Conservation (phyloP, 2,797 vertebrate genomes). For the Gymnothorax javanicus region DNA sequence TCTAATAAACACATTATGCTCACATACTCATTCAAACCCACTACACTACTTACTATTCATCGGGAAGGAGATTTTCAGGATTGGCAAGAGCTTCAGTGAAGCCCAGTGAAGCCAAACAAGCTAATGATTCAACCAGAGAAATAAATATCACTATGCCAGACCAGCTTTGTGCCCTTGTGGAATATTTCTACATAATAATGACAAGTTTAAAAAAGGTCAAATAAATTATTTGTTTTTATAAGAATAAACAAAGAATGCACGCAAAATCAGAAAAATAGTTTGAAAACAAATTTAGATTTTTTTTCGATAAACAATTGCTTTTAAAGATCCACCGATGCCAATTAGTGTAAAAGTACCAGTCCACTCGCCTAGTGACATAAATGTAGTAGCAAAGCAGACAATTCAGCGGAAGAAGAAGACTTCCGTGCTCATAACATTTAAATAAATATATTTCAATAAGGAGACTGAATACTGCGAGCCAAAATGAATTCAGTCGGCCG, state of each 20-base stretch:
- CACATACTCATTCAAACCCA: too few species aligned
- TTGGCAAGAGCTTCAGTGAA: neutral
- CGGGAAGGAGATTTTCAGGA: neutral
- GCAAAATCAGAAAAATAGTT: neutral
- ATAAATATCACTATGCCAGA: neutral
- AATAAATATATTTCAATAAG: neutral
- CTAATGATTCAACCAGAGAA: neutral
- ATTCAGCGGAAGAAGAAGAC: neutral
- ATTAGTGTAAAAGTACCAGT: neutral
- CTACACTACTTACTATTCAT: neutral
- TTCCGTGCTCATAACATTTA: neutral
- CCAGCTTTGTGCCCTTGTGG: neutral
- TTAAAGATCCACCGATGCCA: neutral
- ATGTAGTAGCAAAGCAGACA: neutral
- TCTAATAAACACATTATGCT: neutral
- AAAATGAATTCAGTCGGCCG: neutral
- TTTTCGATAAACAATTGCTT: neutral
- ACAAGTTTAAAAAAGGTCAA: neutral
- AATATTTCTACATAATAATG: neutral
- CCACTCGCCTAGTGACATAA: neutral
- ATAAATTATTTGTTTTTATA: neutral
- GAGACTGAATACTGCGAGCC: too few species aligned
- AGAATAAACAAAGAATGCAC: neutral
- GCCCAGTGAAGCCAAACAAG: neutral
- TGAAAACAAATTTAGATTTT: neutral